Evolutionary conservation across 2,113 vertebrate species (phyloP), one percentile per base, ranked within the genome.

Genomic region (Anhinga rufa): DNA sequence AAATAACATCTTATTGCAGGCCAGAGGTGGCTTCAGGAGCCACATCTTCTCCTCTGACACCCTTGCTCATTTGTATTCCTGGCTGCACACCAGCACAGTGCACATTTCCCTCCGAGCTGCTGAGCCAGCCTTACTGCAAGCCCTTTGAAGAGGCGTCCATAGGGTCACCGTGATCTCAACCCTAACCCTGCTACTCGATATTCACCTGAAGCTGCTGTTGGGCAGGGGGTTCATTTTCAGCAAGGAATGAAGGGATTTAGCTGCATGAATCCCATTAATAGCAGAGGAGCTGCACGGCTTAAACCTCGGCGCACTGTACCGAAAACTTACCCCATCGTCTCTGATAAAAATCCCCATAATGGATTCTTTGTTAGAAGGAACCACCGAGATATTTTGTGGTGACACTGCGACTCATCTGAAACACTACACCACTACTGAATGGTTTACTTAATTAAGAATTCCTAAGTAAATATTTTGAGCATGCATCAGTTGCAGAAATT

Each of bases 381-480:
- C 69, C 77, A 40, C 89, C 1, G 6, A 92, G 85, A 72, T 89
- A 85, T 78, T 96, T 95, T 93, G 92, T 48, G 70, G 91, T 77
- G 94, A 91, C 90, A 86, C 62, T 64, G 93, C 4, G 24, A 94
- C 95, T 92, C 80, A 83, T 95, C 93, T 96, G 96, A 96, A 97
- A 97, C 55, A 24, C 4, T 57, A 96, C 86, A 91, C 96, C 85
- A 32, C 92, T 81, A 46, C 77, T 9, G 9, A 94, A 95, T 36
- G 89, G 86, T 66, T 95, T 91, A 49, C 87, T 97, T 97, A 94
- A 97, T 97, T 96, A 97, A 96, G 96, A 95, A 97, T 97, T 97
- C 95, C 94, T 95, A 87, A 94, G 96, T 91, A 95, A 97, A 97
- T 97, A 97, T 97, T 97, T 93, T 88, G 93, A 95, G 92, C n/a